phyloP scores from a whole-genome alignment of 1,140 invertebrate species.

The Scaptomyza pallida region DNA sequence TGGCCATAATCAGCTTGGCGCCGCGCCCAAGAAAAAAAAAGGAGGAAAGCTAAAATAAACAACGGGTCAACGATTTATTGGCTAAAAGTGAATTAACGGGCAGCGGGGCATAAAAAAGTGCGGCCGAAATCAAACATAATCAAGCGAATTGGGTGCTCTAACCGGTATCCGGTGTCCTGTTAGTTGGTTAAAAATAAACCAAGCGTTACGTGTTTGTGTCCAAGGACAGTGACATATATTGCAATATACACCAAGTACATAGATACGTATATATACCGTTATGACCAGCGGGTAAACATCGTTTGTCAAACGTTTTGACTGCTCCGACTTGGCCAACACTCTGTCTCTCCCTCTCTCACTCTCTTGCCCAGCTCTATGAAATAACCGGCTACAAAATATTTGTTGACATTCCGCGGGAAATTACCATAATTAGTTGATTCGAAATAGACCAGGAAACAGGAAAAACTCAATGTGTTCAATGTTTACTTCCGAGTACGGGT shows the following conservation, averaged over 20 bases:
- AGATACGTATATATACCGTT: constrained; percentile 18
- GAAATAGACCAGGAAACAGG: constrained; percentile 59
- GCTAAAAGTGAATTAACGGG: constrained; percentile 68
- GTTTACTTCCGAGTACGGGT: constrained; percentile 42
- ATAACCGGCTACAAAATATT: constrained; percentile 77
- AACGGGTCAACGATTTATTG: constrained; percentile 64
- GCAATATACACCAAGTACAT: constrained; percentile 31
- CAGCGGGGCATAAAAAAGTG: constrained; percentile 49
- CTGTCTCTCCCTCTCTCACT: neutral
- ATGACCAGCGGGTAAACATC: constrained; percentile 67
- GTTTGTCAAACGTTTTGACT: constrained; percentile 75
- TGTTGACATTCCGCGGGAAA: constrained; percentile 79
- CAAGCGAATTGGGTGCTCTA: constrained; percentile 74
- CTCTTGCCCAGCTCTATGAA: neutral
- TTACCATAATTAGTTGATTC: constrained; percentile 82
- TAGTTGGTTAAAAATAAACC: constrained; percentile 75
- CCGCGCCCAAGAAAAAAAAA: constrained; percentile 46
- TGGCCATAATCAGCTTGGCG: constrained; percentile 60
- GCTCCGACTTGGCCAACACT: neutral
- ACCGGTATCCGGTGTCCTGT: constrained; percentile 22
- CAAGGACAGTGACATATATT: constrained; percentile 45
- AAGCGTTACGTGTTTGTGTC: constrained; percentile 55
- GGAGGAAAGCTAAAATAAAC: neutral
- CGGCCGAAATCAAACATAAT: constrained; percentile 75
- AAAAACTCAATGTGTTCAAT: constrained; percentile 32